Percentiles rank a stretch among this genome's conserved stretches.
Conservation (phyloP, 2,113 vertebrate genomes). For the Columba janthina region DNA sequence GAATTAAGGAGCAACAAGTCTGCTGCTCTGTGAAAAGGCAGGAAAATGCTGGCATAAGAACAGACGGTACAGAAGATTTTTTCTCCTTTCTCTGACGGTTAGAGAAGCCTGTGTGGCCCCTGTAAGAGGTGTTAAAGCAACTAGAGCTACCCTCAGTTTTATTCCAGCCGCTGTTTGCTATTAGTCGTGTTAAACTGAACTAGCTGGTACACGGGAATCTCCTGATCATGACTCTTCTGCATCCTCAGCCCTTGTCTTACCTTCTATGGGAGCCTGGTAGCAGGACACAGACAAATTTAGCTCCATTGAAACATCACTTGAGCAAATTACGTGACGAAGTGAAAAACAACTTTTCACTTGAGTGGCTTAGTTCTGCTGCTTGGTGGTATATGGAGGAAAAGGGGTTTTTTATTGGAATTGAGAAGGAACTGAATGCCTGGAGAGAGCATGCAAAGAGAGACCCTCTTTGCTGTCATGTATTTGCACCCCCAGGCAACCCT, state of each 20-base stretch:
- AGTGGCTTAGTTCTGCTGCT: not conserved
- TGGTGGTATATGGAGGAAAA: not conserved
- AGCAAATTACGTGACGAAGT: not conserved
- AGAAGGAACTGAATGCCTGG: not conserved
- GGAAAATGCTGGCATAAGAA: constrained; percentile 9
- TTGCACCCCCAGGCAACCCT: not conserved
- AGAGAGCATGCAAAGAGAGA: not conserved
- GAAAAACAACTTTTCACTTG: not conserved
- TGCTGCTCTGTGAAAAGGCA: not conserved
- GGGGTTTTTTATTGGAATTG: not conserved
- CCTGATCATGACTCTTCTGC: not conserved
- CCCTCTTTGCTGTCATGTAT: not conserved
- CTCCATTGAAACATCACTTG: not conserved
- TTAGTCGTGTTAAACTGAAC: not conserved
- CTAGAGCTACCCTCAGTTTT: not conserved
- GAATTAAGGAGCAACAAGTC: not conserved
- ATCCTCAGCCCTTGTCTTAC: not conserved
- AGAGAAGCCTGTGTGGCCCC: not conserved
- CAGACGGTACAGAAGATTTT: not conserved
- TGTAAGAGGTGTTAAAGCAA: not conserved
- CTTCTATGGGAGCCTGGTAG: not conserved
- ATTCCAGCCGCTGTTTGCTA: not conserved
- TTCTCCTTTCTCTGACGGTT: not conserved
- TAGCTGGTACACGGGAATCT: not conserved
- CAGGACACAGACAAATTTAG: not conserved